Conservation (phyloP, 2,888 invertebrate genomes). For the Chalcosyrphus nemorum region DNA sequence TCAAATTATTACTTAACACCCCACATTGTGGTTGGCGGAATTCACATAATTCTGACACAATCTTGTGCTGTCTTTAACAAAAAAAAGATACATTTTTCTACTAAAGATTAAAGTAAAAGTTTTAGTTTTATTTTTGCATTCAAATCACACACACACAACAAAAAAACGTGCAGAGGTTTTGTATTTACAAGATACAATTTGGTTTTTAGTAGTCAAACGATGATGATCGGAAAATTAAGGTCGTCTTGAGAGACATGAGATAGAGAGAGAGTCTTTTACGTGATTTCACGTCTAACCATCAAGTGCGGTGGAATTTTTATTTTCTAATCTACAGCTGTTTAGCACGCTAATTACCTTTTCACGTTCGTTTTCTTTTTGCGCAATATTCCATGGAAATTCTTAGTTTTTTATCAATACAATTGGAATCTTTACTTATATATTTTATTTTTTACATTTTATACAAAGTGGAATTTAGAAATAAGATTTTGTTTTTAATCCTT, state of each 20-base stretch:
- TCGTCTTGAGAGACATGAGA: constrained; percentile 23
- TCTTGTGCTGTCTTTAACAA: neutral
- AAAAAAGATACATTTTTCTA: neutral
- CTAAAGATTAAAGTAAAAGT: constrained; percentile 37
- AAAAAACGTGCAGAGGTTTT: constrained; percentile 49
- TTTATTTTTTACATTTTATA: constrained; percentile 29
- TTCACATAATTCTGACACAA: neutral
- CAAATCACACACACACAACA: constrained; percentile 59
- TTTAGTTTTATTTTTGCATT: constrained; percentile 52
- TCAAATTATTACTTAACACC: constrained; percentile 29
- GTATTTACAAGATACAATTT: neutral
- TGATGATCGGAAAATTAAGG: constrained; percentile 44
- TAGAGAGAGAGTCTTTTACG: neutral
- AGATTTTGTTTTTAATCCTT: constrained; percentile 40
- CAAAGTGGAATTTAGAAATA: constrained; percentile 3
- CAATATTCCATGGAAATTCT: constrained; percentile 15
- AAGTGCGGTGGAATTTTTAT: constrained; percentile 8
- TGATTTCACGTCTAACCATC: constrained; percentile 12
- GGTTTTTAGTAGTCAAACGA: constrained; percentile 44
- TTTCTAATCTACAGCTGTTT: constrained; percentile 45
- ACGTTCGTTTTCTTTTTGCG: constrained; percentile 32
- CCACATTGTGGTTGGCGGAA: neutral
- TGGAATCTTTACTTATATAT: neutral
- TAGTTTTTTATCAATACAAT: constrained; percentile 16
- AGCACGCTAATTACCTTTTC: constrained; percentile 55